A percentile compares a stretch with the other conserved stretches of the same genome.
Conservation (phyloP, 2,797 vertebrate species). For the Aselliscus stoliczkanus region DNA sequence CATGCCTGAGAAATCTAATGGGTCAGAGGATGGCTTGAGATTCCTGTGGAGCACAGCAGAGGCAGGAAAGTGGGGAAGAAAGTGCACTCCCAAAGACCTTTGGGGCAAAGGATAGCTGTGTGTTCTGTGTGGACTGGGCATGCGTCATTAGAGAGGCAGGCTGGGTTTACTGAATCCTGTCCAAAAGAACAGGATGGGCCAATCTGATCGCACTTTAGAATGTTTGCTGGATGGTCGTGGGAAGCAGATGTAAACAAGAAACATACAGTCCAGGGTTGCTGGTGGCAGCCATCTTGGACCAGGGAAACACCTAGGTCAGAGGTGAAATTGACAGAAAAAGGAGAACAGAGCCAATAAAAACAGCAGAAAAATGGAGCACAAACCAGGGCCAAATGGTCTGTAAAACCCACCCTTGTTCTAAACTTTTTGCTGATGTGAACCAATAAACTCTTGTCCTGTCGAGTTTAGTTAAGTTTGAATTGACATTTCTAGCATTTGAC, state of each 20-base stretch:
- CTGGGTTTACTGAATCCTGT: neutral
- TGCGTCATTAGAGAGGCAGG: neutral
- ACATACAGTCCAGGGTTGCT: neutral
- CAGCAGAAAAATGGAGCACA: neutral
- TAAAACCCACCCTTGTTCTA: neutral
- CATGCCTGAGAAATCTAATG: neutral
- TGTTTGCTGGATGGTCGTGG: neutral
- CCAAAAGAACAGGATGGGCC: neutral
- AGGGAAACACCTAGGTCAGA: neutral
- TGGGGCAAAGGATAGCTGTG: neutral
- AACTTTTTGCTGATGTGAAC: neutral
- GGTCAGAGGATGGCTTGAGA: neutral
- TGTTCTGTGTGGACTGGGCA: neutral
- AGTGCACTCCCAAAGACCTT: neutral
- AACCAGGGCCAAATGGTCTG: neutral
- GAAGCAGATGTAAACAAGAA: neutral
- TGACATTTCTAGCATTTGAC: neutral
- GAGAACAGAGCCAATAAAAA: neutral
- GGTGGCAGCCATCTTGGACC: neutral
- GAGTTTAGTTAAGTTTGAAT: neutral
- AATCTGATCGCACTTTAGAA: neutral
- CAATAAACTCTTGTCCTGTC: neutral
- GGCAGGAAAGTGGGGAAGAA: neutral
- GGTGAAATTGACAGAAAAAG: neutral
- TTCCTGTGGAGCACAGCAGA: neutral